Evolutionary conservation across 2,888 invertebrate species (phyloP).

Genomic region (Eupithecia vulgata): DNA sequence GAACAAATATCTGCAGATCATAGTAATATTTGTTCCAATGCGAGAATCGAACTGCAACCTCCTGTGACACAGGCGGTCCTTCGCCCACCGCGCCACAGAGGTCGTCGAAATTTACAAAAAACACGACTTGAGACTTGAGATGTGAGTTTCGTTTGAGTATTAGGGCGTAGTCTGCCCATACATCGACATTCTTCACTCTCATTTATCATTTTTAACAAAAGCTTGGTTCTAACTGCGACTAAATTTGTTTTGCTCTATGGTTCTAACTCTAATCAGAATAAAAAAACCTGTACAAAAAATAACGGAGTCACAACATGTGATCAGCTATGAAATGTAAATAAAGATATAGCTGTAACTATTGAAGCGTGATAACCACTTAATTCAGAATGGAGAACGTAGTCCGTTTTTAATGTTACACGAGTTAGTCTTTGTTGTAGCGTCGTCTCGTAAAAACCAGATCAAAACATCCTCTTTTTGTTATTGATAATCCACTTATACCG

Average conservation of each 20-base stretch:
- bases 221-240: not conserved
- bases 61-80: too few species aligned
- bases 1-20: too few species aligned
- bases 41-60: too few species aligned
- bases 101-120: too few species aligned
- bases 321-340: conserved; percentile 30
- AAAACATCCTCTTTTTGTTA: conserved; percentile 30
- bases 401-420: conserved; percentile 11
- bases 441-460: conserved; percentile 22
- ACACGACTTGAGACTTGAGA: too few species aligned
- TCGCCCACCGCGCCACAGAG: too few species aligned
- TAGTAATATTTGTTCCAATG: too few species aligned
- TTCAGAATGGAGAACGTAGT: conserved; percentile 26
- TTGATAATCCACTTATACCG: not conserved
- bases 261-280: conserved; percentile 1
- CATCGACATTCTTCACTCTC: not conserved
- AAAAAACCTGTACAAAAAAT: conserved; percentile 27
- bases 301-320: conserved; percentile 29
- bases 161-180: not conserved
- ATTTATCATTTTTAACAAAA: not conserved
- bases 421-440: conserved; percentile 17
- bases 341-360: conserved; percentile 30
- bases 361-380: conserved; percentile 29
- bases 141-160: too few species aligned
- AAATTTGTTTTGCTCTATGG: too few species aligned